Conservation (phyloP, 2,888 invertebrate genomes). For the Archips xylosteana region DNA sequence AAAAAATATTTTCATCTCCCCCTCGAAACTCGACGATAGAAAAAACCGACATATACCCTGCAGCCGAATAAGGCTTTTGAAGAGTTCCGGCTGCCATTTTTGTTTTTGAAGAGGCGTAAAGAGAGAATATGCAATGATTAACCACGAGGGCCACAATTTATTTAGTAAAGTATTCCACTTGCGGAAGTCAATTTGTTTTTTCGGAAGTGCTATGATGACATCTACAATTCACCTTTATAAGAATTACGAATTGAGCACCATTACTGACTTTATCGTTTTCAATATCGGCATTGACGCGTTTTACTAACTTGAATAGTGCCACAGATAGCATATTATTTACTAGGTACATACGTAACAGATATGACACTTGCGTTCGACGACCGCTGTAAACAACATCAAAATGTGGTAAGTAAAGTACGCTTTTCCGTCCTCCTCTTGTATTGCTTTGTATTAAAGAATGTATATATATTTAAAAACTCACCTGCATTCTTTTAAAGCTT, state of each 20-base stretch:
- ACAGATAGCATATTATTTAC: too few species aligned
- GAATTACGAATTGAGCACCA: too few species aligned
- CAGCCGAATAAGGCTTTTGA: slow-evolving; percentile 9
- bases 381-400: too few species aligned
- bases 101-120: slow-evolving; percentile 2
- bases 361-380: too few species aligned
- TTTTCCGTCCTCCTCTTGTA: too few species aligned
- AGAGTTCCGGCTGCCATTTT: slow-evolving; percentile 4
- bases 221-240: too few species aligned
- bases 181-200: not conserved
- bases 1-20: slow-evolving; percentile 24
- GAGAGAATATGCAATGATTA: slow-evolving; percentile 50
- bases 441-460: too few species aligned
- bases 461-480: not conserved
- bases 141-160: not conserved
- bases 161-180: not conserved
- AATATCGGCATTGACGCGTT: too few species aligned
- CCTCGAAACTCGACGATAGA: not conserved
- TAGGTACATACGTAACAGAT: too few species aligned
- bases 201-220: not conserved
- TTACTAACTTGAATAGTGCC: too few species aligned
- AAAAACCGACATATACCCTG: slow-evolving; percentile 17
- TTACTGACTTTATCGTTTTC: too few species aligned
- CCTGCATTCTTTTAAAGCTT: not conserved
- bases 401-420: too few species aligned